These are phyloP conservation scores for Merodon equestris DNA, from an alignment of 2,888 invertebrate species.

Conservation along the genomic window DNA sequence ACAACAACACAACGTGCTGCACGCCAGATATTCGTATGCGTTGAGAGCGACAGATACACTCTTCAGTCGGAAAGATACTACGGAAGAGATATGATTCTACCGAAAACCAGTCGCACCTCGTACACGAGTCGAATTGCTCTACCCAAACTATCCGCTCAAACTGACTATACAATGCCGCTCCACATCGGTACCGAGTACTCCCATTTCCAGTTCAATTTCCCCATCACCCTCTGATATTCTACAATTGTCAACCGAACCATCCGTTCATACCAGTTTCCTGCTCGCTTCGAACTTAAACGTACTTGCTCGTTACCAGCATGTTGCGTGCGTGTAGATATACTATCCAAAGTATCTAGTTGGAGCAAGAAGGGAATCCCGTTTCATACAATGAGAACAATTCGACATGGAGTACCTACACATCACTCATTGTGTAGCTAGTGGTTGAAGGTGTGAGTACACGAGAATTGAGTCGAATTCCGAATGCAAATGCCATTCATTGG, in stretches of 20 bases:
- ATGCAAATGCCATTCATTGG: constrained; percentile 62
- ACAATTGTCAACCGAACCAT: neutral
- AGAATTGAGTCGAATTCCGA: constrained; percentile 51
- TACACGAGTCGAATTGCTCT: neutral
- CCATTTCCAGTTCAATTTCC: neutral
- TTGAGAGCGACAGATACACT: constrained; percentile 23
- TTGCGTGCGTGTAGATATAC: constrained; percentile 7
- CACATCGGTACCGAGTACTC: too few relatives aligned
- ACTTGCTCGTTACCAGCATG: constrained; percentile 24
- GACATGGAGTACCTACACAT: constrained; percentile 39
- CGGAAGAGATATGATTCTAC: too few relatives aligned
- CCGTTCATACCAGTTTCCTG: constrained; percentile 2
- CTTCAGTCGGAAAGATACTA: constrained; percentile 10
- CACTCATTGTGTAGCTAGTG: constrained; percentile 44
- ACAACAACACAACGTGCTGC: constrained; percentile 64
- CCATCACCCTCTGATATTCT: too few relatives aligned
- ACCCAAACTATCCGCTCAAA: constrained; percentile 12
- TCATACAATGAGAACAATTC: constrained; percentile 41
- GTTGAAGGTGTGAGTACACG: constrained; percentile 42
- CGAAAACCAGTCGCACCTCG: too few relatives aligned
- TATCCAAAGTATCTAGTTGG: constrained; percentile 4
- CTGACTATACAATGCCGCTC: neutral
- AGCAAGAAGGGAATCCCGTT: neutral
- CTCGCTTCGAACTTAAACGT: constrained; percentile 9
- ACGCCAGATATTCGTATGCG: constrained; percentile 34